A percentile compares a stretch with the other conserved stretches of the same genome.
phyloP scores from a whole-genome alignment of 2,113 vertebrate species.

The Pseudolaguvia tuberculata region DNA sequence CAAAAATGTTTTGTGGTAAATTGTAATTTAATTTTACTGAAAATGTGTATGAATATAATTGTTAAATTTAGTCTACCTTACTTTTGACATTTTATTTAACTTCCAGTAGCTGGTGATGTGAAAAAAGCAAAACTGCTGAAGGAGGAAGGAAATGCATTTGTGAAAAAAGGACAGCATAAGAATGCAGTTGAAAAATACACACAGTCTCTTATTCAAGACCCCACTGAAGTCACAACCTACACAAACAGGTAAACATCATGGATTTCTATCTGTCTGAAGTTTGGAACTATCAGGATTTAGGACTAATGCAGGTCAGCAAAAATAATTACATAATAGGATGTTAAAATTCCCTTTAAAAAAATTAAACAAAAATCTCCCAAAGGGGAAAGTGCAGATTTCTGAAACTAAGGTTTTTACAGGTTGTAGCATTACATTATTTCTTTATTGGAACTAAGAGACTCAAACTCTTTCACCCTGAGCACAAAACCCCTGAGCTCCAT shows the following conservation, averaged over 20 bases:
- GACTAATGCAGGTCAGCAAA: neutral
- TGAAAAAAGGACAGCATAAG: slow-evolving; percentile 85
- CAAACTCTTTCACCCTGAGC: too few relatives aligned
- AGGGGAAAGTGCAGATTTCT: neutral
- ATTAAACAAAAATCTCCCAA: neutral
- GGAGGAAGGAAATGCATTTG: slow-evolving; percentile 86
- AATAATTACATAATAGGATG: neutral
- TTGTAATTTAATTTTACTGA: neutral
- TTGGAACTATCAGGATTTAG: neutral
- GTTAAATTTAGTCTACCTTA: neutral
- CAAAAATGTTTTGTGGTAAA: neutral
- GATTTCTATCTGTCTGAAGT: neutral
- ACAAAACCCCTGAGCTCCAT: too few relatives aligned
- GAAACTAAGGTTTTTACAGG: too few relatives aligned
- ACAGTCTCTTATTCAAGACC: slow-evolving; percentile 78
- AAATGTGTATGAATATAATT: too few relatives aligned
- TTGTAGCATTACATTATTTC: too few relatives aligned
- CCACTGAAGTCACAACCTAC: slow-evolving; percentile 76
- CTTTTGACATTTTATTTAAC: neutral
- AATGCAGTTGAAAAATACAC: slow-evolving; percentile 87
- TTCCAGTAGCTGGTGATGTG: neutral
- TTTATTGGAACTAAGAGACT: too few relatives aligned
- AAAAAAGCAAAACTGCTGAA: slow-evolving; percentile 77
- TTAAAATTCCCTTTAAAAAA: neutral
- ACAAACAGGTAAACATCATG: slow-evolving; percentile 81